Conservation (phyloP, 2,113 vertebrate species). For the Phyllopteryx taeniolatus region DNA sequence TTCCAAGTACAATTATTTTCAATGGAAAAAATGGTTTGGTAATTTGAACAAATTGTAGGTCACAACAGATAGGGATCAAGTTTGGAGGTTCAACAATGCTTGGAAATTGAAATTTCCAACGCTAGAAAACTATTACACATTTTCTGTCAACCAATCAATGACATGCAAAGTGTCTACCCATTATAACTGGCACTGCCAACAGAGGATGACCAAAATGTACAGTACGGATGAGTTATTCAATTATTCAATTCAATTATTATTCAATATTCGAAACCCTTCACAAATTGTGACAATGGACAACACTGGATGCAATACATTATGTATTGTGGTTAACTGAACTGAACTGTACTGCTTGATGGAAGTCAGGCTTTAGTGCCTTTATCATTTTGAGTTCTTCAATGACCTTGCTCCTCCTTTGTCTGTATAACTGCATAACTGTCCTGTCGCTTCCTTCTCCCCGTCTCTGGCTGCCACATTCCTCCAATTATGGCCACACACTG, state of each 20-base stretch:
- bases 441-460: background rate
- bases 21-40: too few relatives aligned
- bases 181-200: background rate
- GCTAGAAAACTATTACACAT: too few relatives aligned
- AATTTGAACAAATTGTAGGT: too few relatives aligned
- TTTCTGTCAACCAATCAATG: too few relatives aligned
- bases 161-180: too few relatives aligned
- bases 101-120: too few relatives aligned
- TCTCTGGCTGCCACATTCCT: slow-evolving; percentile 30
- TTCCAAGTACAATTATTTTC: too few relatives aligned
- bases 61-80: too few relatives aligned
- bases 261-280: background rate
- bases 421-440: background rate
- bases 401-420: slow-evolving; percentile 3
- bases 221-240: too few relatives aligned
- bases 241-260: too few relatives aligned
- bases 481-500: slow-evolving; percentile 55
- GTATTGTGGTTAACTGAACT: background rate
- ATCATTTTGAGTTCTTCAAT: background rate
- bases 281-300: background rate
- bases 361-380: background rate
- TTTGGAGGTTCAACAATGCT: too few relatives aligned
- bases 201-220: background rate
- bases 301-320: background rate
- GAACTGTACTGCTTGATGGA: background rate